These are phyloP conservation scores for Daphoenositta chrysoptera DNA, from an alignment of 2,113 vertebrate genomes.

Conservation along the genomic window DNA sequence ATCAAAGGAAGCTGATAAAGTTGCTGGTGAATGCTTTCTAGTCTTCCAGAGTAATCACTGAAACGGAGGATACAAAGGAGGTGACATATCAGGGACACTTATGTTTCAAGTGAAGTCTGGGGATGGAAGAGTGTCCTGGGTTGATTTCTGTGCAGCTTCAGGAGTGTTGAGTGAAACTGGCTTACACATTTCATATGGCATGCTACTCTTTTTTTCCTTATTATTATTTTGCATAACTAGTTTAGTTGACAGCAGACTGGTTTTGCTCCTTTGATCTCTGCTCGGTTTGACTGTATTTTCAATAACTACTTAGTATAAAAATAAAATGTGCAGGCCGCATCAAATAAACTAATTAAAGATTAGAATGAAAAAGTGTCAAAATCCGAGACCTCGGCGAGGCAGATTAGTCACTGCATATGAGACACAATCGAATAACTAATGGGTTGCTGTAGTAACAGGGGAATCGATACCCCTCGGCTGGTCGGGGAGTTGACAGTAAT, in stretches of 20 bases:
- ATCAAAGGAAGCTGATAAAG: slow-evolving; percentile 27
- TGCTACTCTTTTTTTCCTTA: not conserved
- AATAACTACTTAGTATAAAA: slow-evolving; percentile 72
- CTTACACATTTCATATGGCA: not conserved
- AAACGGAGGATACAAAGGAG: not conserved
- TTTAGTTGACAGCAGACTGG: slow-evolving; percentile 23
- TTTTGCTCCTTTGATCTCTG: slow-evolving; percentile 65
- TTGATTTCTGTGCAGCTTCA: not conserved
- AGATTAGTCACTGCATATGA: slow-evolving; percentile 66
- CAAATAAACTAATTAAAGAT: slow-evolving; percentile 78
- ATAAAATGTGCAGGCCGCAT: slow-evolving; percentile 67
- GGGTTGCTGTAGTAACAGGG: slow-evolving; percentile 75
- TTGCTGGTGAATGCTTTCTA: not conserved
- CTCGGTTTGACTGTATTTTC: slow-evolving; percentile 57
- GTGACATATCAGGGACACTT: not conserved
- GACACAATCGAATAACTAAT: slow-evolving; percentile 69
- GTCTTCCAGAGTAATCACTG: not conserved
- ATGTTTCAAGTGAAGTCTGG: not conserved
- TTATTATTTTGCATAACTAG: slow-evolving; percentile 34
- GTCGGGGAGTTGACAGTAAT: slow-evolving; percentile 78
- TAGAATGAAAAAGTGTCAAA: slow-evolving; percentile 77
- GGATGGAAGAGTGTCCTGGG: not conserved
- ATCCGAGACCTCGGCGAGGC: slow-evolving; percentile 61
- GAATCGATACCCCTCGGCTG: slow-evolving; percentile 73
- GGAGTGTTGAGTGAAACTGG: not conserved